Percentiles rank a stretch among this genome's conserved stretches.
Evolutionary conservation across 1,140 invertebrate species (phyloP).

Genomic region (Drosophila ohnishii): DNA sequence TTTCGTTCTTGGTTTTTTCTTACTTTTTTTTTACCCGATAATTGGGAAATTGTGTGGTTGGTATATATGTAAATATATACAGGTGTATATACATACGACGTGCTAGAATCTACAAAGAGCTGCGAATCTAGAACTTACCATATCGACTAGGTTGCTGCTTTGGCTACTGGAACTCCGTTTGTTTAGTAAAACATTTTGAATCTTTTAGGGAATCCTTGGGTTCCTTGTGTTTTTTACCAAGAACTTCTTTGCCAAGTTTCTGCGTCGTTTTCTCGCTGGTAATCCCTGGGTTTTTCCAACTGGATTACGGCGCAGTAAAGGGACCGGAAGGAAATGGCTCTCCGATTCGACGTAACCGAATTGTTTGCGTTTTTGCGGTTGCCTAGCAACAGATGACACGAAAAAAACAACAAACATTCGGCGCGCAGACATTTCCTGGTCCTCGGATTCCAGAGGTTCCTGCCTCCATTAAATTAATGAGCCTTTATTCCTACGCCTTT

Average conservation of each 20-base stretch:
- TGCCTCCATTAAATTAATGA: background rate
- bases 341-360: slow-evolving; percentile 54
- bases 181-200: slow-evolving; percentile 14
- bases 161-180: slow-evolving; percentile 15
- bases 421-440: slow-evolving; percentile 9
- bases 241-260: background rate
- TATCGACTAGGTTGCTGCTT: slow-evolving; percentile 10
- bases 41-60: slow-evolving; percentile 4
- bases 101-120: slow-evolving; percentile 3
- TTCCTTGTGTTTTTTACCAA: background rate
- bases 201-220: background rate
- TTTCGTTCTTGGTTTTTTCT: background rate
- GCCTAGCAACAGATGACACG: slow-evolving; percentile 65
- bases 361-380: slow-evolving; percentile 72
- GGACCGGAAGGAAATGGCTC: slow-evolving; percentile 74
- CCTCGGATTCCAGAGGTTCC: background rate
- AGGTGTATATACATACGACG: background rate
- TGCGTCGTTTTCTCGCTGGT: background rate
- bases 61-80: background rate
- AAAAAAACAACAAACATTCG: slow-evolving; percentile 64
- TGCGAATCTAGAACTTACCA: slow-evolving; percentile 37
- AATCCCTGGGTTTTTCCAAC: slow-evolving; percentile 37
- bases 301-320: slow-evolving; percentile 55
- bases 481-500: background rate
- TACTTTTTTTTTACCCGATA: slow-evolving; percentile 3